Base-by-base conservation (phyloP, 2,797 vertebrate genomes). In the Sebastes oblongus region DNA sequence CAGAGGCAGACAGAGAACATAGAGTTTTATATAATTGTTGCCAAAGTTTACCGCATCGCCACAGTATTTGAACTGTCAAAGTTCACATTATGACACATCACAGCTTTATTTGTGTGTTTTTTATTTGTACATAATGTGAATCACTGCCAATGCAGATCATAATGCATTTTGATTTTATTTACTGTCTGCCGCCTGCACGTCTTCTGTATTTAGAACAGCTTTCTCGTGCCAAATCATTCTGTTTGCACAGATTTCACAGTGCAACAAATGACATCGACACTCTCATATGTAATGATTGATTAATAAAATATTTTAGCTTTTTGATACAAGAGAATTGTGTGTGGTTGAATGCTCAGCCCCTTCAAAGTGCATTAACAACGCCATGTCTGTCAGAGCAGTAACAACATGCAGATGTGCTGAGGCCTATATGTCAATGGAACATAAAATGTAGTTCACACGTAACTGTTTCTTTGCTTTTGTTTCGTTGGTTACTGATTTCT, bases 81-180 rank as follows among this genome's bases (percentile, higher is more conserved):
- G 54, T 67, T 72, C 42, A 32, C 34, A 36, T 36, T 36, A 36
- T 36, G 52, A 81, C 10, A 60, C 59, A 14, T 72, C 30, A 60
- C 36, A 74, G 30, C 65, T 77, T 65, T 60, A 22, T 62, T 78
- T 61, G 34, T 86, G 22, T 76, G 62, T 56, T 67, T 60, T 66
- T 84, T 42, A 14, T 78, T 70, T 90, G 82, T 89, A 88, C 80
- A 86, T 86, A 93, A 92, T 91, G 86, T 92, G 87, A 93, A 90
- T 88, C 81, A 84, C 78, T 89, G 83, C 82, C 66, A 56, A 42
- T 67, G 65, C 83, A 72, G 77, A 82, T 78, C 75, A 88, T 36
- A 55, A 62, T 77, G 62, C 72, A 24, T 77, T 72, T 42, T 82
- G 50, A 66, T 62, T 84, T 79, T 11, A 76, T 59, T 73, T 75